Base-by-base conservation (phyloP, 2,888 invertebrate species). In the Trichogramma evanescens region DNA sequence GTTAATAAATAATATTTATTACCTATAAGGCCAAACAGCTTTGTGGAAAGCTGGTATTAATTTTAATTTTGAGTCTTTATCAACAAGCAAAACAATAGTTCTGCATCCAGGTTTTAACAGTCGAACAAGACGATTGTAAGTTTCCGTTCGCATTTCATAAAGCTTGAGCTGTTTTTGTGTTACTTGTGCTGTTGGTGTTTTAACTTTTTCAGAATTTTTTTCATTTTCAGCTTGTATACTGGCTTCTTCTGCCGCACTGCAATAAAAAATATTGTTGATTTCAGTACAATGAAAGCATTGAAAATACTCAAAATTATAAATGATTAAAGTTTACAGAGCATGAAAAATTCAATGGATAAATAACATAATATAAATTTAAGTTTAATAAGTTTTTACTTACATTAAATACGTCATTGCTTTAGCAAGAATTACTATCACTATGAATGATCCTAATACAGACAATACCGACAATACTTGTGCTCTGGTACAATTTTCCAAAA, bases 1-100 rank as follows among this genome's bases (percentile, higher is more conserved):
- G 42, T 1, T 42, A 13, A 43, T 13, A 6, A 8, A 54, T 6
- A 43, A 40, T 46, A 61, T 41, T 54, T 50, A 78, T 80, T 77
- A 95, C 94, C 97, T 86, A 75, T 97, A 95, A 4, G 97, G 96
- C 90, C 95, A 95, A 62, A 97, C 90, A 64, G 91, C 89, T 79
- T 89, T 89, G 76, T 95, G 95, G 81, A 95, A 99, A 64, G 90
- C 89, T 50, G 93, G 91, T 64, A 97, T 83, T 53, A 99, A 82
- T 73, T 90, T 89, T 65, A 89, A 84, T 55, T 94, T 89, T 60
- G 91, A 91, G 73, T 93, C 91, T 75, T 87, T 83, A 79, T 98
- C 96, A 4, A 97, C 89, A 56, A 99, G 81, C 52, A 99, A 78
- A 48, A 97, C 86, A 63, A 99, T 87, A 0, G 97, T 96, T 4